Base-by-base conservation (phyloP, 2,888 invertebrate species). In the Cephus runcator region DNA sequence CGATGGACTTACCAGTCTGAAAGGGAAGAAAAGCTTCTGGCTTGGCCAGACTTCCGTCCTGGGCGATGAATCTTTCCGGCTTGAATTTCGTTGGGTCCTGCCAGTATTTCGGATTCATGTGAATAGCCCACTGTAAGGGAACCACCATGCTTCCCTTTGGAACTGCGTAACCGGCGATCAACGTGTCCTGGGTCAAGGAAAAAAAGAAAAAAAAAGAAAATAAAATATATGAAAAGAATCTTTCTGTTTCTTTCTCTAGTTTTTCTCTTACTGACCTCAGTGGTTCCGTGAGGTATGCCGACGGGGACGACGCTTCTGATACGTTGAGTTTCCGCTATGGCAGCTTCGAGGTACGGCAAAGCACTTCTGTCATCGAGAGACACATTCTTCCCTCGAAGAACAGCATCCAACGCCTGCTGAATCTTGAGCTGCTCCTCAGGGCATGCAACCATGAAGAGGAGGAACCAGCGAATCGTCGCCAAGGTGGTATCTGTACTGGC, bases 401-500 rank as follows among this genome's bases (percentile, higher is more conserved):
- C 85, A 1, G 84, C 82, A 15, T 88, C 85, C 80, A 96, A 93
- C 89, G 95, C 95, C 75, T 92, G 90, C 4, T 94, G 93, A n/a
- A 95, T 91, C 81, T 92, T 91, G 79, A 94, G 95, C 93, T 96
- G 95, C 86, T 94, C 93, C 1, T 94, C 92, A 2, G 94, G 94
- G 91, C 96, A 90, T 69, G 93, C 92, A 0, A 96, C 95, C 93
- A 98, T 93, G 83, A 94, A 96, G 31, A 97, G 92, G 30, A 97
- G 90, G 86, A 96, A 95, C 98, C 98, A 98, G 40, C 96, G 93
- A 40, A 97, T 88, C 0, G 97, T 96, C 0, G 95, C 94, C 78
- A 96, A 92, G 0, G 97, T 96, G 0, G 98, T 97, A 86, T 98
- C 98, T 76, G 97, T 93, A 6, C 97, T 97, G 23, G 97, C 97